These are phyloP conservation scores for Theodoxus fluviatilis DNA, from an alignment of 2,888 invertebrate species.

Conservation along the genomic window DNA sequence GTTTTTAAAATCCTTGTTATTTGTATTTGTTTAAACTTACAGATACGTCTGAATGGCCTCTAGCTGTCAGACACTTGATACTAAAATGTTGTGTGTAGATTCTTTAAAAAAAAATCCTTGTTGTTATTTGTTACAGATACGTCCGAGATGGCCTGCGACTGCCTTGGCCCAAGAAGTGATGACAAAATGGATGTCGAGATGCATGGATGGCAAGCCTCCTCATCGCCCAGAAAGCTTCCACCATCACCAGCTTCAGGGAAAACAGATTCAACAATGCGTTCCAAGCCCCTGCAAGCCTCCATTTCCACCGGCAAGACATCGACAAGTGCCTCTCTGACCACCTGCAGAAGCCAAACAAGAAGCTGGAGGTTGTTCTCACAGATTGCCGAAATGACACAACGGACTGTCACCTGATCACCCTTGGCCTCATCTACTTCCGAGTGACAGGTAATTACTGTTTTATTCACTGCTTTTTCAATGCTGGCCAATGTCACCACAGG, in stretches of 20 bases:
- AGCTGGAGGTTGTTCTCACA: background rate
- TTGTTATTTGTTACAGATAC: too few species aligned
- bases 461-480: too few species aligned
- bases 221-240: background rate
- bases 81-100: too few species aligned
- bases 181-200: background rate
- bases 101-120: too few species aligned
- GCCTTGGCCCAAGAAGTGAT: slow-evolving; percentile 7
- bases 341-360: background rate
- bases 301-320: background rate
- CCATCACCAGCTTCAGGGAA: background rate
- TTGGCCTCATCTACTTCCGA: background rate
- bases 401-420: background rate
- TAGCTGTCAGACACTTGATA: too few species aligned
- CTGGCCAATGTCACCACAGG: too few species aligned
- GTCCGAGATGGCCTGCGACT: slow-evolving; percentile 10
- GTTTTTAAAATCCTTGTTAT: too few species aligned
- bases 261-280: slow-evolving; percentile 1
- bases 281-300: slow-evolving; percentile 1
- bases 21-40: too few species aligned
- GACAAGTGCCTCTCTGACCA: background rate
- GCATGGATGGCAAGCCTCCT: background rate
- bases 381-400: background rate
- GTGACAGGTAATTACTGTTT: too few species aligned
- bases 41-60: too few species aligned